Conservation (phyloP, 2,797 vertebrate genomes). For the Adrianichthys oophorus region DNA sequence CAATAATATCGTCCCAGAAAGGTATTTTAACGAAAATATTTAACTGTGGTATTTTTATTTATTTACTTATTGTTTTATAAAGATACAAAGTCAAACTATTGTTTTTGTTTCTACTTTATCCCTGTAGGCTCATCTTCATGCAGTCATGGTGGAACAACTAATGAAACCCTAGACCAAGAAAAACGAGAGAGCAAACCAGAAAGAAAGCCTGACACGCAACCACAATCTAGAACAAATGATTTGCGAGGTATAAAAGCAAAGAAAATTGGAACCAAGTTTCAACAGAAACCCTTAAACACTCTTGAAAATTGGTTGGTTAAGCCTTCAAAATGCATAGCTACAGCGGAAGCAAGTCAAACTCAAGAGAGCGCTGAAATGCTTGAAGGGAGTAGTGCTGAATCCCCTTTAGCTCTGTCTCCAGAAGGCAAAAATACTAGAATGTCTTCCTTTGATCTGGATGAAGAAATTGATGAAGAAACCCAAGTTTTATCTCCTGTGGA, state of each 20-base stretch:
- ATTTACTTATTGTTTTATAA: no score
- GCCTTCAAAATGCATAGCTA: slow-evolving; percentile 10
- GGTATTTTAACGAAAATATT: slow-evolving; percentile 30
- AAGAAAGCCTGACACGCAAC: slow-evolving; percentile 27
- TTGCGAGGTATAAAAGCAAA: slow-evolving; percentile 47
- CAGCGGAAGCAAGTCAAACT: slow-evolving; percentile 18
- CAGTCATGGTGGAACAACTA: slow-evolving; percentile 9
- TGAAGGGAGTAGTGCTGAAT: slow-evolving; percentile 17
- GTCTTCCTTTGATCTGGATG: slow-evolving; percentile 34
- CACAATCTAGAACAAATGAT: slow-evolving; percentile 34
- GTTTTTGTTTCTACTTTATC: background rate
- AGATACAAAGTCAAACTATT: background rate
- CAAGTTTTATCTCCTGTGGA: slow-evolving; percentile 47
- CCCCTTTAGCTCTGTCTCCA: slow-evolving; percentile 16
- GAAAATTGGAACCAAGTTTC: slow-evolving; percentile 16
- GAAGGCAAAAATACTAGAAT: slow-evolving; percentile 14
- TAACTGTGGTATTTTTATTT: background rate
- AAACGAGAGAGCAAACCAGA: slow-evolving; percentile 5
- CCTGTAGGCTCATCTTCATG: slow-evolving; percentile 15
- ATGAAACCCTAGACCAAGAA: slow-evolving; percentile 23
- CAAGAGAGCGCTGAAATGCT: slow-evolving; percentile 41
- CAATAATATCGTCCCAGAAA: slow-evolving; percentile 18
- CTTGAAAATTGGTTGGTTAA: slow-evolving; percentile 64
- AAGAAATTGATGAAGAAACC: slow-evolving; percentile 62
- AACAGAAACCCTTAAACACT: slow-evolving; percentile 39